phyloP scores from a whole-genome alignment of 2,797 vertebrate genomes.

The Sebastiscus albofasciatus region DNA sequence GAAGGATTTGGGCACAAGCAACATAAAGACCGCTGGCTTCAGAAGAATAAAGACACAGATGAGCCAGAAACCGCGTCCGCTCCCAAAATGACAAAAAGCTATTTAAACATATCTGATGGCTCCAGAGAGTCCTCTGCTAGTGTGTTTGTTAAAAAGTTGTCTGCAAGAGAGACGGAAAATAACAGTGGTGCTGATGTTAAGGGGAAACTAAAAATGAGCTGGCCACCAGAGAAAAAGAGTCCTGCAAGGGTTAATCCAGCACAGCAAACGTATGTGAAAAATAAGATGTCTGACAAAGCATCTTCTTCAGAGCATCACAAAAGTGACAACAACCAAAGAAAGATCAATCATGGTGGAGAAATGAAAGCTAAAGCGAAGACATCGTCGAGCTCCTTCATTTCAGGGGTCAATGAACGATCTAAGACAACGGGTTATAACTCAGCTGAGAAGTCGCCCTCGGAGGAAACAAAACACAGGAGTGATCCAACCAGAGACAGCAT shows the following conservation, averaged over 20 bases:
- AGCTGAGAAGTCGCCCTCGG: constrained; percentile 21
- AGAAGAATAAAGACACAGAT: constrained; percentile 59
- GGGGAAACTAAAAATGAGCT: constrained; percentile 74
- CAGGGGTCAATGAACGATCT: constrained; percentile 10
- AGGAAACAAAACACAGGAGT: constrained; percentile 21
- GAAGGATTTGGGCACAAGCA: constrained; percentile 83
- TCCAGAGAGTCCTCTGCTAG: constrained; percentile 20
- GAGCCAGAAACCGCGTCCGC: constrained; percentile 48
- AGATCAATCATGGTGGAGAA: constrained; percentile 7
- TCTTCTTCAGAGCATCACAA: constrained; percentile 15
- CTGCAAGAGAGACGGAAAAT: constrained; percentile 7
- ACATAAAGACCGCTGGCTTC: constrained; percentile 83
- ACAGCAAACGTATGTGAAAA: constrained; percentile 28
- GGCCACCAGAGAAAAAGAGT: constrained; percentile 78
- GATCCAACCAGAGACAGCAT: constrained; percentile 30
- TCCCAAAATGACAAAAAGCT: constrained; percentile 38
- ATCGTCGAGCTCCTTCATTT: not conserved
- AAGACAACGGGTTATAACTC: constrained; percentile 15
- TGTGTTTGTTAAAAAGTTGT: constrained; percentile 13
- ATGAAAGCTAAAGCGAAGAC: constrained; percentile 22
- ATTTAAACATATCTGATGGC: not conserved
- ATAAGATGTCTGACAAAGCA: constrained; percentile 24
- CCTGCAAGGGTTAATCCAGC: not conserved
- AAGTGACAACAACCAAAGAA: constrained; percentile 20
- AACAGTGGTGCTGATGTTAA: constrained; percentile 43